phyloP scores from a whole-genome alignment of 2,797 vertebrate species.

The Brachyalestes nurse region DNA sequence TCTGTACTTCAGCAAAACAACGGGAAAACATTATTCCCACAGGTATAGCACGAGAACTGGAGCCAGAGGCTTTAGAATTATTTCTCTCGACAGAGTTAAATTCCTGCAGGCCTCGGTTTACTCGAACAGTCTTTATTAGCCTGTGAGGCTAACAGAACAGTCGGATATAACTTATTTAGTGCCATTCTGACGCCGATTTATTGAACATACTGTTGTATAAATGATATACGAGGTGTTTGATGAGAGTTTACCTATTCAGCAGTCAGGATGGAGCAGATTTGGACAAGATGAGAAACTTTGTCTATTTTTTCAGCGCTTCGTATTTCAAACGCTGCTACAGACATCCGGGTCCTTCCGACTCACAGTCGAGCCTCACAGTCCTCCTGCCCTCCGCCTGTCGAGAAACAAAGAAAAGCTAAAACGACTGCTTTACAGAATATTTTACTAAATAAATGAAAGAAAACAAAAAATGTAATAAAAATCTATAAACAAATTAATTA shows the following conservation, averaged over 20 bases:
- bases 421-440: too few species aligned
- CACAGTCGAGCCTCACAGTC: neutral
- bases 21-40: too few species aligned
- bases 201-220: neutral
- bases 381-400: slow-evolving; percentile 37
- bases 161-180: neutral
- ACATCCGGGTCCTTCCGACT: slow-evolving; percentile 32
- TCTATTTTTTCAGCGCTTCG: neutral
- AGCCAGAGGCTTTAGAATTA: neutral
- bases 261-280: slow-evolving; percentile 75
- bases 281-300: slow-evolving; percentile 63
- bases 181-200: slow-evolving; percentile 36
- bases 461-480: too few species aligned
- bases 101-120: neutral
- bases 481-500: too few species aligned
- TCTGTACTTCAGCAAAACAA: neutral
- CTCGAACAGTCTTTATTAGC: slow-evolving; percentile 42
- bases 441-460: too few species aligned
- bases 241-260: slow-evolving; percentile 71
- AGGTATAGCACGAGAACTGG: neutral
- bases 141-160: slow-evolving; percentile 20
- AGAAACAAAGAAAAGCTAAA: neutral
- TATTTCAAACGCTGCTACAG: slow-evolving; percentile 51
- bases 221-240: neutral
- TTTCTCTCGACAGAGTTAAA: neutral